Evolutionary conservation across 1,140 invertebrate genomes (phyloP).

Genomic region (Planococcus citri): DNA sequence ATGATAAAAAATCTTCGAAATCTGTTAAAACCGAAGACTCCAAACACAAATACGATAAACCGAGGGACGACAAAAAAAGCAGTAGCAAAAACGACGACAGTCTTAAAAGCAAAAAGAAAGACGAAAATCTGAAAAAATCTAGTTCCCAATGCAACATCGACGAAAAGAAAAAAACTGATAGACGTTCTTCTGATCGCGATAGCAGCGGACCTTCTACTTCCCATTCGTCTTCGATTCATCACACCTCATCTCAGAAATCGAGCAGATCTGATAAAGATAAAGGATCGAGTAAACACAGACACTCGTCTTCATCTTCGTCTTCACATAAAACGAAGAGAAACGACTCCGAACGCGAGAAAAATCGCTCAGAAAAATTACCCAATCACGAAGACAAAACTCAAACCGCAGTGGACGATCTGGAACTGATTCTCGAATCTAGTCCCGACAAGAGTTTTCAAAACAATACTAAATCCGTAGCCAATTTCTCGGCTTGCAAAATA

Average conservation of each 20-base stretch:
- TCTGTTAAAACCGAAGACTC: slow-evolving; percentile 19
- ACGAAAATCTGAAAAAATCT: not conserved
- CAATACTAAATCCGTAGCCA: not conserved
- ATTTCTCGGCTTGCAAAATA: not conserved
- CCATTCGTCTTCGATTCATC: not conserved
- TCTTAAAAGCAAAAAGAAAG: not conserved
- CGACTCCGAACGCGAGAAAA: not conserved
- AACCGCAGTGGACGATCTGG: not conserved
- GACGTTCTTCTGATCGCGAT: slow-evolving; percentile 27
- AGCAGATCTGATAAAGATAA: not conserved
- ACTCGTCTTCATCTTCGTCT: not conserved
- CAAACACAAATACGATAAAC: slow-evolving; percentile 22
- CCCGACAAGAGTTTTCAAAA: slow-evolving; percentile 16
- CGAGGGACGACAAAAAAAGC: slow-evolving; percentile 24
- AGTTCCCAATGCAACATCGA: not conserved
- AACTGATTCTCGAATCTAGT: not conserved
- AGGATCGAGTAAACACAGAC: not conserved
- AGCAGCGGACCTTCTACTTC: slow-evolving; percentile 22
- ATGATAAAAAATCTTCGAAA: slow-evolving; percentile 19
- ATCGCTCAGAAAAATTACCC: too few relatives aligned
- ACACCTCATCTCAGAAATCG: not conserved
- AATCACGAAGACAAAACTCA: not conserved
- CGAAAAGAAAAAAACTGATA: slow-evolving; percentile 3
- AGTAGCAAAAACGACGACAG: not conserved
- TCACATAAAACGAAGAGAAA: slow-evolving; percentile 11